phyloP scores from a whole-genome alignment of 2,888 invertebrate genomes.

The Dusona sp. region DNA sequence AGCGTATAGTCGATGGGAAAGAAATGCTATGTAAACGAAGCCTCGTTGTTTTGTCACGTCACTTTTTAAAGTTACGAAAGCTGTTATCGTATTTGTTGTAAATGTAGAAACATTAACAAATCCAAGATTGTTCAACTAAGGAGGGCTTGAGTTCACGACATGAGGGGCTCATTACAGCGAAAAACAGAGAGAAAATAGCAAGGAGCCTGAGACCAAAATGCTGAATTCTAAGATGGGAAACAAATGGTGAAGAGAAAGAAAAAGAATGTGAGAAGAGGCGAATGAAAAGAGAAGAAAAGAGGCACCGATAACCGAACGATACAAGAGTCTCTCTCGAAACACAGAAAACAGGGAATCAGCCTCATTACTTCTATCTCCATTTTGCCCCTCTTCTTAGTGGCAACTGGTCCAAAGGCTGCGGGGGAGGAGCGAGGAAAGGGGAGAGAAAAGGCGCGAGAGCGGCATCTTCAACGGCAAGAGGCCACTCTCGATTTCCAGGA shows the following conservation, averaged over 20 bases:
- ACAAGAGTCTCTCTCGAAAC: conserved; percentile 79
- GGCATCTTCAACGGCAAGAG: conserved; percentile 64
- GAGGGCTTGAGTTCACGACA: conserved; percentile 76
- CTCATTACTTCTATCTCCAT: conserved; percentile 83
- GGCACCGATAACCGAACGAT: conserved; percentile 81
- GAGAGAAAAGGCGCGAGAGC: conserved; percentile 46
- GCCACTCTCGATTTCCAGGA: conserved; percentile 80
- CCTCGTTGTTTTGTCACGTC: conserved; percentile 24
- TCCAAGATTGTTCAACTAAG: conserved; percentile 22
- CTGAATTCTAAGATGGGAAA: conserved; percentile 34
- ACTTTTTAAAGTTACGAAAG: conserved; percentile 16
- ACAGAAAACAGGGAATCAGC: conserved; percentile 83
- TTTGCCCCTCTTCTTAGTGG: conserved; percentile 51
- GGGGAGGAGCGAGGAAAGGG: conserved; percentile 11
- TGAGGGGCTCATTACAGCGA: conserved; percentile 81
- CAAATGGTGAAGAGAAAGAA: conserved; percentile 58
- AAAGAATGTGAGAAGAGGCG: conserved; percentile 26
- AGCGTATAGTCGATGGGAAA: conserved; percentile 36
- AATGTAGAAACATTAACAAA: conserved; percentile 51
- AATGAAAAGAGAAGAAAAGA: conserved; percentile 66
- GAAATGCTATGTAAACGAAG: conserved; percentile 62
- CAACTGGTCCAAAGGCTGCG: background rate
- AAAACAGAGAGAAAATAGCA: conserved; percentile 47
- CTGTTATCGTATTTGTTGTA: conserved; percentile 6
- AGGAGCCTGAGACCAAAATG: conserved; percentile 36